Conservation (phyloP, 2,888 invertebrate genomes). For the Hanleya hanleyi region DNA sequence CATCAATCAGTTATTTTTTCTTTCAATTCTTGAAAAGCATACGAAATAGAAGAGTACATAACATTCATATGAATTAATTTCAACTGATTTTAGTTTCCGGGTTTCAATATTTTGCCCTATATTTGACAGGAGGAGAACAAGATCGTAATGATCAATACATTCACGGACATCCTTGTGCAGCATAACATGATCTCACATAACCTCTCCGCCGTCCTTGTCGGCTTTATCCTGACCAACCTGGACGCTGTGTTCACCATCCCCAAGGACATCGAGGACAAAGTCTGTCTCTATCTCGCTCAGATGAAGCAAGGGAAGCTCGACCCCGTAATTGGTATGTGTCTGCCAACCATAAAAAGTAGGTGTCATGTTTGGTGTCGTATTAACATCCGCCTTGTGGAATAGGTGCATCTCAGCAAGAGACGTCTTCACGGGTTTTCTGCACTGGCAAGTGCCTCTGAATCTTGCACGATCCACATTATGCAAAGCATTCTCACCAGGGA, state of each 20-base stretch:
- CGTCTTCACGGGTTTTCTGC: too few species aligned
- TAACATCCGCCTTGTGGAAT: too few species aligned
- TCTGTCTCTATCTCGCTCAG: constrained; percentile 40
- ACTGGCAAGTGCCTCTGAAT: too few species aligned
- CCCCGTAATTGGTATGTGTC: constrained; percentile 18
- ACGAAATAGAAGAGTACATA: too few species aligned
- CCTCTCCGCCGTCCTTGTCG: constrained; percentile 58
- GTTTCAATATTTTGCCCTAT: background rate
- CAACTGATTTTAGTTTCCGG: background rate
- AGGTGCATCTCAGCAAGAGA: too few species aligned
- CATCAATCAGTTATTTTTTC: too few species aligned
- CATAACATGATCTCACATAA: constrained; percentile 63
- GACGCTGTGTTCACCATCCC: constrained; percentile 61
- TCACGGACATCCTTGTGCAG: constrained; percentile 59
- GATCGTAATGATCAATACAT: constrained; percentile 50
- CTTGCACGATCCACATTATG: too few species aligned
- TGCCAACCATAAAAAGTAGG: constrained; percentile 7
- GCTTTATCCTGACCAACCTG: constrained; percentile 64
- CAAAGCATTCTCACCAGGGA: too few species aligned
- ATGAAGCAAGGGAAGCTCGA: constrained; percentile 16
- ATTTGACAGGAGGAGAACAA: constrained; percentile 60
- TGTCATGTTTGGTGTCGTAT: too few species aligned
- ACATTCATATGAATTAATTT: too few species aligned
- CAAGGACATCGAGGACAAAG: constrained; percentile 54
- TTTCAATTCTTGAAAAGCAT: too few species aligned